Base-by-base conservation (phyloP, 2,888 invertebrate genomes). In the Scelioninae gen. 1 region DNA sequence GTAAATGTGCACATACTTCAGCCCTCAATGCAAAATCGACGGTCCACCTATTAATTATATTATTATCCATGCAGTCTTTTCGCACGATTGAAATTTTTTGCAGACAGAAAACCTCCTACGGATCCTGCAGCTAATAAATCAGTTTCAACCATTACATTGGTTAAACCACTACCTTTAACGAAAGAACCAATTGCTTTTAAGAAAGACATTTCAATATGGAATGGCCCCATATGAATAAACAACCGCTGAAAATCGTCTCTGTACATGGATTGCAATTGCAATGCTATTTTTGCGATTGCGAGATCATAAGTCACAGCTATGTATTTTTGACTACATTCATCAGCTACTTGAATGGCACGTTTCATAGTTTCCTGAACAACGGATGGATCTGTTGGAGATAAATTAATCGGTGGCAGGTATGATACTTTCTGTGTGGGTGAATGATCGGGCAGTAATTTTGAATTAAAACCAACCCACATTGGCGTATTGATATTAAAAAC, bases 181-280 rank as follows among this genome's bases (percentile, higher is more conserved):
- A 85, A 87, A 69, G 82, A 83, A 31, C 88, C 86, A 56, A 87
- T 40, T 68, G 89, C 87, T 85, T 88, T 88, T 56, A 89, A 88
- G 83, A 51, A 87, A 7, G 86, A 83, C 86, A 88, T 83, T 85
- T 80, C 72, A 55, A 88, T 72, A 83, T 89, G 88, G 85, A 93
- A 91, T 40, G 86, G 75, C 15, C 91, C 91, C 15, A 90, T 80
- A 86, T 91, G 88, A 51, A 92, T 89, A 79, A 91, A 91, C 77
- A 92, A 10, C 72, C 89, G 87, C 55, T 88, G 84, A 86, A 88
- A 91, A 84, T 72, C 83, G 62, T 88, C 85, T 32, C 55, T 47
- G 71, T 90, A 88, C 69, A 29, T 84, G 16, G 76, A 15, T 83
- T 89, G 88, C 34, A 89, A 86, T 80, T 85, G 81, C 1, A 85